Conservation (phyloP, 2,113 vertebrate species). For the Leptocoma aspasia region DNA sequence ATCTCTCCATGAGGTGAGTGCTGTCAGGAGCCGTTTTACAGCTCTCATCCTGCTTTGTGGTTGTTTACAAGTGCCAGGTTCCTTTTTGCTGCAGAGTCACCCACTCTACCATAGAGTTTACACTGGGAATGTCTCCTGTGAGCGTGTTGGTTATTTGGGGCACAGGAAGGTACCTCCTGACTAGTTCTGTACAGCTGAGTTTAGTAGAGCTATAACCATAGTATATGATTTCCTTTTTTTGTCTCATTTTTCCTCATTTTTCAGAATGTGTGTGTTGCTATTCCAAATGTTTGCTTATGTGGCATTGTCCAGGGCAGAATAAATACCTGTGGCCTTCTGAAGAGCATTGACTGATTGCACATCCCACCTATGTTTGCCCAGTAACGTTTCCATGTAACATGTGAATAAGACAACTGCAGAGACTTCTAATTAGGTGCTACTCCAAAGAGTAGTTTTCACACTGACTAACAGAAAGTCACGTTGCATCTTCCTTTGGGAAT, state of each 20-base stretch:
- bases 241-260: constrained; percentile 1
- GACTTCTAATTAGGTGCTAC: neutral
- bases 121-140: neutral
- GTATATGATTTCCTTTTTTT: constrained; percentile 22
- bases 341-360: neutral
- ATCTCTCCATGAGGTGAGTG: neutral
- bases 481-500: neutral
- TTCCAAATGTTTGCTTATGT: neutral
- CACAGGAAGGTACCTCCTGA: neutral
- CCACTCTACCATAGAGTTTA: neutral
- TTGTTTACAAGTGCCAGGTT: neutral
- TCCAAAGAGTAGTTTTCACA: neutral
- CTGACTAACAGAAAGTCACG: neutral
- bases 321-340: neutral
- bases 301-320: neutral
- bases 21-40: constrained; percentile 23
- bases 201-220: neutral
- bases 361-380: neutral
- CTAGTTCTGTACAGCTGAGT: neutral
- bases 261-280: neutral
- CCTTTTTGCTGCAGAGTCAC: neutral
- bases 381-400: neutral
- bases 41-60: neutral
- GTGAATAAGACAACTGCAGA: neutral
- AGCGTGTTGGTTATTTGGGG: neutral